These are phyloP conservation scores for Phenganax marumi DNA, from an alignment of 92 coral and sea anemone species.

Conservation along the genomic window DNA sequence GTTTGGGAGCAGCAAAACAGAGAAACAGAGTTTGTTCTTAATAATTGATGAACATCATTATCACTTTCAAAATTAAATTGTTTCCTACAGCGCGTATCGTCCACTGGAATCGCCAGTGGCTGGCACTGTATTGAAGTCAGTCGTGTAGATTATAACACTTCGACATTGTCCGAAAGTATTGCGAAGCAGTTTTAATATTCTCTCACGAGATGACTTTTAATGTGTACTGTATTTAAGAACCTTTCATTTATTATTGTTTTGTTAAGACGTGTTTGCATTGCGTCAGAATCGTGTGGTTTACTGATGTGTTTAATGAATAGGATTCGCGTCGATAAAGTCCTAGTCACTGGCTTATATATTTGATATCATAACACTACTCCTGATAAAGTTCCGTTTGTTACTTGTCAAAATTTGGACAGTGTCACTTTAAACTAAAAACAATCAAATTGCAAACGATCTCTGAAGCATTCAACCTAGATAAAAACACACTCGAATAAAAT, in stretches of 20 bases:
- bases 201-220: background rate
- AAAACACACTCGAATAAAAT: too few relatives aligned
- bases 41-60: conserved; percentile 31
- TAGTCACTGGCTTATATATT: background rate
- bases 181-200: background rate
- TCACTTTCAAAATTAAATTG: conserved; percentile 25
- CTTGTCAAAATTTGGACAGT: too few relatives aligned
- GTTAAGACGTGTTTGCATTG: conserved; percentile 8
- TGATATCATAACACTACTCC: background rate
- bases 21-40: conserved; percentile 20
- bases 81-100: conserved; percentile 8
- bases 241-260: background rate
- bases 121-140: background rate
- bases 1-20: background rate
- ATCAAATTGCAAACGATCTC: too few relatives aligned
- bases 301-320: background rate
- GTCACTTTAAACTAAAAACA: too few relatives aligned
- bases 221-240: background rate
- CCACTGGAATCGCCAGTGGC: background rate
- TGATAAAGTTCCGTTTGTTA: too few relatives aligned
- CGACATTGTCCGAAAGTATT: background rate
- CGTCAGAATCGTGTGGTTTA: conserved; percentile 15
- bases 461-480: too few relatives aligned
- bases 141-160: background rate
- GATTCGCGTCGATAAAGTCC: background rate